Conservation (phyloP, 53 echinoderm and acorn worm genomes). For the Zoroaster sp. region DNA sequence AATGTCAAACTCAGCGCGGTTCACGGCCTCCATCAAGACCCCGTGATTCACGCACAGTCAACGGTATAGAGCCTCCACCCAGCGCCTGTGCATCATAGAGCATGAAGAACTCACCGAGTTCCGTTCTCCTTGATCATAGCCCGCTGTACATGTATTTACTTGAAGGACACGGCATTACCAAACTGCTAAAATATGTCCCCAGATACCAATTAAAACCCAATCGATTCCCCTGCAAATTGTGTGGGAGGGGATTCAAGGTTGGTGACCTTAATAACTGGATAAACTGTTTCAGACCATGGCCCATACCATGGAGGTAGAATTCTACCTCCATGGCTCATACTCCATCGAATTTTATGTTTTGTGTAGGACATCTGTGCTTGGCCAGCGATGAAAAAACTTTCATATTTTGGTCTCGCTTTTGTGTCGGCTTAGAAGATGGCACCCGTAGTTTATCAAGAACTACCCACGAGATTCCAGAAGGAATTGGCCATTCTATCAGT, state of each 20-base stretch:
- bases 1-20: too few relatives aligned
- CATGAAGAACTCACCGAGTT: too few relatives aligned
- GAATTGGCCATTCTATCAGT: neutral
- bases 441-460: neutral
- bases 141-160: too few relatives aligned
- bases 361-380: neutral
- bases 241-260: conserved; percentile 34
- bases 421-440: neutral
- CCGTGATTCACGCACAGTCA: too few relatives aligned
- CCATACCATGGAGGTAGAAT: too few relatives aligned
- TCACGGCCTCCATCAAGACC: too few relatives aligned
- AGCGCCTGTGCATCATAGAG: too few relatives aligned
- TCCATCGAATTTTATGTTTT: neutral
- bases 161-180: too few relatives aligned
- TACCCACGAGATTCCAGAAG: neutral
- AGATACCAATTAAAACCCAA: conserved; percentile 15
- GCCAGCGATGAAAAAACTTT: neutral
- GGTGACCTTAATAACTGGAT: neutral
- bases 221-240: conserved; percentile 6
- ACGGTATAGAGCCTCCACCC: too few relatives aligned
- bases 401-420: conserved; percentile 11
- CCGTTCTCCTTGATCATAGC: too few relatives aligned
- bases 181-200: too few relatives aligned
- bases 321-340: too few relatives aligned
- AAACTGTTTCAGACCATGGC: neutral